These are phyloP conservation scores for Eidolon helvum DNA, from an alignment of 2,113 vertebrate genomes.

Conservation along the genomic window DNA sequence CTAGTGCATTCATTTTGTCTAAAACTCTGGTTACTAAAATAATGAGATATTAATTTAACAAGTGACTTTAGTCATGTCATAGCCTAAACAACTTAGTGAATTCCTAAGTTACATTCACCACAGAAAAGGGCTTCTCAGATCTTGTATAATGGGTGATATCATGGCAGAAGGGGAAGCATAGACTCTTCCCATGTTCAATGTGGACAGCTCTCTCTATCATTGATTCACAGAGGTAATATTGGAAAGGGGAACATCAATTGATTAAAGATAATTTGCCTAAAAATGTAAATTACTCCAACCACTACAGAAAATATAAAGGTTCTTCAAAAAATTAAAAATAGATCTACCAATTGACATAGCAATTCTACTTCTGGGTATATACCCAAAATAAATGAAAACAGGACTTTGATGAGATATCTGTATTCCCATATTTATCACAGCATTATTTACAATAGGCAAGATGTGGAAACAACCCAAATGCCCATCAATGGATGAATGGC, in stretches of 20 bases:
- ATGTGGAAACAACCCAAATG: not conserved
- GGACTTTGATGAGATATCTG: not conserved
- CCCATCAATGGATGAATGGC: not conserved
- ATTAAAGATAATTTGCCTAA: not conserved
- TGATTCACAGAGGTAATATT: not conserved
- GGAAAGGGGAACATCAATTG: accelerated
- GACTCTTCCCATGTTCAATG: not conserved
- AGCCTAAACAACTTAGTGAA: not conserved
- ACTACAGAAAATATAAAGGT: not conserved
- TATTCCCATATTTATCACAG: not conserved
- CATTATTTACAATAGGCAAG: not conserved
- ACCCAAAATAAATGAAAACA: not conserved
- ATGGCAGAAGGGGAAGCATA: not conserved
- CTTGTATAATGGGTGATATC: not conserved
- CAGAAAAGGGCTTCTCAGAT: not conserved
- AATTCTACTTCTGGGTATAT: not conserved
- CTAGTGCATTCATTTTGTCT: not conserved
- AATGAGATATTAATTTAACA: not conserved
- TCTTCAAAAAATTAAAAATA: not conserved
- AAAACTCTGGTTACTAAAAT: not conserved
- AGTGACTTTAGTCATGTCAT: not conserved
- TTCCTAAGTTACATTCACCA: no score
- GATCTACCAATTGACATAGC: not conserved
- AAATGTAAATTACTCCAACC: not conserved
- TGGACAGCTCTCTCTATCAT: not conserved